phyloP scores from a whole-genome alignment of 2,797 vertebrate genomes.

The Pachyuromys duprasi region DNA sequence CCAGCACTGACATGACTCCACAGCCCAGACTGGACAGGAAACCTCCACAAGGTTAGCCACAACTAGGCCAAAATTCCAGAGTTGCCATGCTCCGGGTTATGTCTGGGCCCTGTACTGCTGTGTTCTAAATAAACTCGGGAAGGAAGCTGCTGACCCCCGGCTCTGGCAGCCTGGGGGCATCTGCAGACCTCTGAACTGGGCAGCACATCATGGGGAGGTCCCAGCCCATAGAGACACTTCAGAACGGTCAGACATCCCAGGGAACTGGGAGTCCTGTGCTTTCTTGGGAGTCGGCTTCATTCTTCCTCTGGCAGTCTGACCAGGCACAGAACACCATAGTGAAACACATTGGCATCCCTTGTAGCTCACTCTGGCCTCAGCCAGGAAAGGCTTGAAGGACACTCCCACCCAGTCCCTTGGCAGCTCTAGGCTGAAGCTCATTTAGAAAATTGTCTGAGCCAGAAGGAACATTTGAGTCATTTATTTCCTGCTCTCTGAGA shows the following conservation, averaged over 20 bases:
- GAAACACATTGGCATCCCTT: background rate
- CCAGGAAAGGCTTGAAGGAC: background rate
- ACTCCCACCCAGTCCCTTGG: background rate
- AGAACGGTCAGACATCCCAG: background rate
- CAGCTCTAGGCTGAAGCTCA: conserved; percentile 6
- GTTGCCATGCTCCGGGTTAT: rapidly evolving
- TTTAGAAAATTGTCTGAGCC: conserved; percentile 36
- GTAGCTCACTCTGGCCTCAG: background rate
- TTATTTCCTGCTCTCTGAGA: background rate
- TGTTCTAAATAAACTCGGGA: background rate
- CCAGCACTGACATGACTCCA: background rate
- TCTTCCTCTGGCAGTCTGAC: background rate
- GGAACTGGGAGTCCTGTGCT: conserved; percentile 53
- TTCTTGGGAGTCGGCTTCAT: conserved; percentile 60
- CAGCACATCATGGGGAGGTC: conserved; percentile 56
- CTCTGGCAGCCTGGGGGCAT: rapidly evolving
- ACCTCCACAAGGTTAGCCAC: background rate
- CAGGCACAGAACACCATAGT: background rate
- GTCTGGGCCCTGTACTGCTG: too few relatives aligned
- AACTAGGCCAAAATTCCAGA: background rate
- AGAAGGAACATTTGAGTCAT: conserved; percentile 49
- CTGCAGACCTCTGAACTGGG: background rate
- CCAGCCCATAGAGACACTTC: conserved; percentile 48
- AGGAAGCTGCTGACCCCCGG: rapidly evolving
- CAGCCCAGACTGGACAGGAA: background rate